Evolutionary conservation across 2,888 invertebrate species (phyloP), one percentile per base, ranked within the genome.

Genomic region (Girardia tigrina): DNA sequence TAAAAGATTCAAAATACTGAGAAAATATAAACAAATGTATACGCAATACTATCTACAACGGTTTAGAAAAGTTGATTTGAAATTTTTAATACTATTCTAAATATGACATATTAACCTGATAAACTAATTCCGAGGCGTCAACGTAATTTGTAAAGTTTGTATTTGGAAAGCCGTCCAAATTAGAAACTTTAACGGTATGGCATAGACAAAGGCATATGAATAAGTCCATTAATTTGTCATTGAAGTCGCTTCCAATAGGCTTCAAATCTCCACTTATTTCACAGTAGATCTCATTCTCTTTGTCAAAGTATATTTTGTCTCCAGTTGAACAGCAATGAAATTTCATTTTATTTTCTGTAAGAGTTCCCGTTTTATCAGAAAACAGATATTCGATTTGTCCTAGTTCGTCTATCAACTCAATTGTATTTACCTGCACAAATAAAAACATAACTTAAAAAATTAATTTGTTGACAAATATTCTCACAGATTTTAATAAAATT

Each of bases 331-430:
- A 91, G 73, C 89, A 87, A 77, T 89, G 88, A 81, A 91, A 91
- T 77, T 88, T 87, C 91, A 91, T 91, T 42, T 89, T 86, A 83
- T 91, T 91, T 82, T 91, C 90, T 1, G 91, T 91, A 0, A 91
- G 85, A 0, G 91, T 91, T 1, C 91, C 91, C 0, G 91, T 91
- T 82, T 91, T 91, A 82, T 91, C 91, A 0, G 90, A 89, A 83
- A 91, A 90, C 28, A 91, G 82, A 78, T 90, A 89, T 80, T 91
- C 89, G 0, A 91, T 88, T 84, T 91, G 91, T 0, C 91, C 91
- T 71, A 92, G 85, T 80, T 91, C 91, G 80, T 91, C 91, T 83
- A 91, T 91, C 4, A 91, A 86, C 81, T 91, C 91, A 0, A 91
- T 91, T 0, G 91, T 89, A 82, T 91, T 91, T 0, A 89, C 89